phyloP scores from a whole-genome alignment of 1,140 invertebrate species.

The Micrasema minimum region DNA sequence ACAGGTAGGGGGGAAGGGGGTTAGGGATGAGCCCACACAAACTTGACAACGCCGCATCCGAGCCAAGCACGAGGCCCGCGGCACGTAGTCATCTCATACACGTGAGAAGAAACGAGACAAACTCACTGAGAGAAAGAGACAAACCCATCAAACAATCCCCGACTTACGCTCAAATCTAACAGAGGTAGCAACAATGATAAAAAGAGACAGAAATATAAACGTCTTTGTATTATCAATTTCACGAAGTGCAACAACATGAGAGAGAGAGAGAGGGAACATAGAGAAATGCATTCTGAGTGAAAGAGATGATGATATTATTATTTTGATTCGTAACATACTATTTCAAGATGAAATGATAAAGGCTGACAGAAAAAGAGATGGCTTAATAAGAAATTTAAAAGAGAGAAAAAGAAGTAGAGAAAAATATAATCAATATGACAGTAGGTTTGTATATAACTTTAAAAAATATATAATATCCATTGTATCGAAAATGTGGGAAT shows the following conservation, averaged over 20 bases:
- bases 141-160: background rate
- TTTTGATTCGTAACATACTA: constrained; percentile 1
- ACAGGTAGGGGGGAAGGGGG: constrained; percentile 3
- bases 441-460: constrained; percentile 11
- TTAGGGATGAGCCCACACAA: constrained; percentile 12
- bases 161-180: background rate
- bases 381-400: background rate
- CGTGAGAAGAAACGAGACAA: constrained; percentile 7
- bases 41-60: constrained; percentile 23
- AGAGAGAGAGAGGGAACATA: constrained; percentile 1
- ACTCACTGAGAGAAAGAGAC: constrained; percentile 2
- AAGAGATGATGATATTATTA: constrained; percentile 16
- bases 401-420: background rate
- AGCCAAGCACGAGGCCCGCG: constrained; percentile 3
- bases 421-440: constrained; percentile 17
- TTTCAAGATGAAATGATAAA: background rate
- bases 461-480: too few species aligned
- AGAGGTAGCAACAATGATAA: background rate
- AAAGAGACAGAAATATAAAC: constrained; percentile 7
- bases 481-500: too few species aligned
- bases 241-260: constrained; percentile 8
- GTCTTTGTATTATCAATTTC: background rate
- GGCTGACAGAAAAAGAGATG: background rate
- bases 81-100: constrained; percentile 21
- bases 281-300: background rate